A percentile compares a stretch with the other conserved stretches of the same genome.
phyloP scores from a whole-genome alignment of 2,888 invertebrate genomes.

The Ceriagrion tenellum region DNA sequence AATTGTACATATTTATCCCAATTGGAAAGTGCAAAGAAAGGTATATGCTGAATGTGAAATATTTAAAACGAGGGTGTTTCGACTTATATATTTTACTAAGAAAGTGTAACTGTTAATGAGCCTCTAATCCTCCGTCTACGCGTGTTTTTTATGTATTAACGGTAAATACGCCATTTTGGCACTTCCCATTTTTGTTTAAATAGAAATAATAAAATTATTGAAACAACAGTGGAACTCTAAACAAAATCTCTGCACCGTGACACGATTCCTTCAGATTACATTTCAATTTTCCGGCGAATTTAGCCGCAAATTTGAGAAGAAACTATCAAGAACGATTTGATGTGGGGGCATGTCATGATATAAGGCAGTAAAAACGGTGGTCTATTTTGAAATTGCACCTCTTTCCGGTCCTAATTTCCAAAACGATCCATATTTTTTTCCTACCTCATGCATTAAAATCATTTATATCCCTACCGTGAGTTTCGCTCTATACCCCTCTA shows the following conservation, averaged over 20 bases:
- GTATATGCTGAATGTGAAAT: too few relatives aligned
- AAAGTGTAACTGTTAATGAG: too few relatives aligned
- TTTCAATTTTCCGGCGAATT: neutral
- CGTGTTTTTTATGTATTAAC: too few relatives aligned
- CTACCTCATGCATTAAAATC: neutral
- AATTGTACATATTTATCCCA: too few relatives aligned
- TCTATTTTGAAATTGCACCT: neutral
- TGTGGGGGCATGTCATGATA: neutral
- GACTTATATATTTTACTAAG: too few relatives aligned
- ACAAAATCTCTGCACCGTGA: neutral
- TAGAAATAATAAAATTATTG: neutral
- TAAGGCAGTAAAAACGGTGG: neutral
- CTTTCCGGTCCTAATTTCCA: neutral
- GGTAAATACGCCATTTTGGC: neutral
- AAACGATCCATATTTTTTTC: neutral
- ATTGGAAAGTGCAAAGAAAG: too few relatives aligned
- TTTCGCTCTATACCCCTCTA: neutral
- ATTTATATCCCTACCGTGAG: neutral
- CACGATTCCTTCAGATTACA: neutral
- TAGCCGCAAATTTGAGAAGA: neutral
- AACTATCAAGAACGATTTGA: neutral
- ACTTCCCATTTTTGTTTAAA: neutral
- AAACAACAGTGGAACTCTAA: neutral
- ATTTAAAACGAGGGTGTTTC: too few relatives aligned
- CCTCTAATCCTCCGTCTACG: too few relatives aligned